Conservation (phyloP, 2,113 vertebrate genomes). For the Rhea americana region DNA sequence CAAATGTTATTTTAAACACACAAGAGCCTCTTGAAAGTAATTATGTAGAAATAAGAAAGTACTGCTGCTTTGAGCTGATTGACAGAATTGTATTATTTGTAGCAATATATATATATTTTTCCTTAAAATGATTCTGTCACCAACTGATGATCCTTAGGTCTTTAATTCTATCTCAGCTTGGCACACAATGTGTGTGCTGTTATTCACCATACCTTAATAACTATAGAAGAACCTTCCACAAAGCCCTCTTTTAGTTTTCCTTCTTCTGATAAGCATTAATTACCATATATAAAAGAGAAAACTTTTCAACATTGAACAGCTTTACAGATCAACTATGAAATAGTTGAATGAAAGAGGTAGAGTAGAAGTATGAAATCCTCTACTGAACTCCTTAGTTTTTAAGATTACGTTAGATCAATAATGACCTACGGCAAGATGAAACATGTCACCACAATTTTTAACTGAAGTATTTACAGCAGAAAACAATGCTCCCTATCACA, state of each 20-base stretch:
- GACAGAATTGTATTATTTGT: neutral
- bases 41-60: neutral
- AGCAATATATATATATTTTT: neutral
- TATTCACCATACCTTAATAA: neutral
- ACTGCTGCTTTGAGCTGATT: neutral
- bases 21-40: constrained; percentile 33
- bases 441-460: neutral
- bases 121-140: neutral
- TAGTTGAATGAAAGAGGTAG: neutral
- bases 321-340: neutral
- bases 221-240: neutral
- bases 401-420: neutral
- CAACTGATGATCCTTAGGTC: neutral
- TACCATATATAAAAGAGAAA: neutral
- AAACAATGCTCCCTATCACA: neutral
- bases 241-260: neutral
- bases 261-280: neutral
- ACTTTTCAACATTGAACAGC: neutral
- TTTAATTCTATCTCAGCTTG: neutral
- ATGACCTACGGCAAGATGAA: neutral
- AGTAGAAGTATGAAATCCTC: neutral
- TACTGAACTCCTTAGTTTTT: neutral
- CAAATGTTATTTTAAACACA: constrained; percentile 42
- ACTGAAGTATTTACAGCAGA: neutral
- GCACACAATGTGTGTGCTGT: neutral